These are phyloP conservation scores for Cyphomyrus discorhynchus DNA, from an alignment of 2,113 vertebrate genomes.

Conservation along the genomic window DNA sequence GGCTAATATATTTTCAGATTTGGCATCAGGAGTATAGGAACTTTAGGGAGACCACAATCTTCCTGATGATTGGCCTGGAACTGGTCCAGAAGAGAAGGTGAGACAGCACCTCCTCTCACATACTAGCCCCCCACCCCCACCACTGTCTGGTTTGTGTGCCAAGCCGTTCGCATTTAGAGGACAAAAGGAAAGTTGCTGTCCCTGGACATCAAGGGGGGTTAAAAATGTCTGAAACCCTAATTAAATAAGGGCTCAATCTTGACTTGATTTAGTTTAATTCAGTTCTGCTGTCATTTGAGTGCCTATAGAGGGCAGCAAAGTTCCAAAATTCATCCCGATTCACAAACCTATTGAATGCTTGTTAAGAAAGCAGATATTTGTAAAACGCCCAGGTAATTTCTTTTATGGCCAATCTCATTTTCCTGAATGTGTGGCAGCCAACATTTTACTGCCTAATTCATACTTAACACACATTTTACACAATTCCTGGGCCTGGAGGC, in stretches of 20 bases:
- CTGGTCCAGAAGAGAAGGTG: slow-evolving; percentile 84
- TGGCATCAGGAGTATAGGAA: slow-evolving; percentile 92
- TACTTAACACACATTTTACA: background rate
- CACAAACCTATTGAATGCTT: background rate
- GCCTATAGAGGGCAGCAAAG: slow-evolving; percentile 54
- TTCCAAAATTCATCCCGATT: background rate
- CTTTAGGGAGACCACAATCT: slow-evolving; percentile 85
- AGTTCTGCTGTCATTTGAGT: background rate
- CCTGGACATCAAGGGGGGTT: background rate
- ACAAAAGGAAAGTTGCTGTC: background rate
- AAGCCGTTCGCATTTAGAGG: background rate
- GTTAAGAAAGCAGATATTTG: background rate
- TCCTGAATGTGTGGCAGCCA: background rate
- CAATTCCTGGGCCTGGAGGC: background rate
- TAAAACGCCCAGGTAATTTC: background rate
- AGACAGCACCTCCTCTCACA: slow-evolving; percentile 25
- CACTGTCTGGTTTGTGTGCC: background rate
- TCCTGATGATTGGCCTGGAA: slow-evolving; percentile 89
- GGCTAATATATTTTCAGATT: slow-evolving; percentile 55
- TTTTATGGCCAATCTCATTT: slow-evolving; percentile 14
- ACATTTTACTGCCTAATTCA: slow-evolving; percentile 8
- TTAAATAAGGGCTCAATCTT: background rate
- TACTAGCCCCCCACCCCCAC: background rate
- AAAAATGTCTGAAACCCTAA: background rate
- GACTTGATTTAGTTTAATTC: background rate